Percentiles rank a stretch among this genome's conserved stretches.
phyloP scores from a whole-genome alignment of 2,113 vertebrate species.

The Myiagra hebetior region DNA sequence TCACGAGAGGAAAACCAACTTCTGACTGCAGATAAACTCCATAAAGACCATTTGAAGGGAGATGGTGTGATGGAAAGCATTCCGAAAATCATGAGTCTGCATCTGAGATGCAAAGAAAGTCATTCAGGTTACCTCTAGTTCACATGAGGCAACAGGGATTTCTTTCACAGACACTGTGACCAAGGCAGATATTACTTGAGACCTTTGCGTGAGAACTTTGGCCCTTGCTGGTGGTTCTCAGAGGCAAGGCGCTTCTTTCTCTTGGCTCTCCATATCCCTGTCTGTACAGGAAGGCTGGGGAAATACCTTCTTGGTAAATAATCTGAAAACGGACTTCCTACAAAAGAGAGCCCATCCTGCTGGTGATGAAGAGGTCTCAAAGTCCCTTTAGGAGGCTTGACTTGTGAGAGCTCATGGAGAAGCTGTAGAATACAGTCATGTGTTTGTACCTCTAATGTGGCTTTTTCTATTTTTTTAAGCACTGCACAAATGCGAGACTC shows the following conservation, averaged over 20 bases:
- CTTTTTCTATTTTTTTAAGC: slow-evolving; percentile 6
- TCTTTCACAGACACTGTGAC: not conserved
- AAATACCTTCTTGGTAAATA: not conserved
- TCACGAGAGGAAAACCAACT: not conserved
- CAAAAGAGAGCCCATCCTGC: not conserved
- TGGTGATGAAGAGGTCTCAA: not conserved
- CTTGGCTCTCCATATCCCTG: not conserved
- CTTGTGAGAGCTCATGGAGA: not conserved
- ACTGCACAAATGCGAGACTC: not conserved
- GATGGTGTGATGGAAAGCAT: not conserved
- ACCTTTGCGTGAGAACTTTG: not conserved
- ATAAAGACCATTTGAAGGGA: not conserved
- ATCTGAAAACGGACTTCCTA: not conserved
- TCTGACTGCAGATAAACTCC: not conserved
- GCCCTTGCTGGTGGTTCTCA: not conserved
- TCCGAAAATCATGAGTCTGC: not conserved
- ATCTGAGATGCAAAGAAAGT: not conserved
- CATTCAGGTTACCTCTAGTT: not conserved
- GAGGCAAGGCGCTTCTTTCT: not conserved
- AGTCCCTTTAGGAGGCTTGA: not conserved
- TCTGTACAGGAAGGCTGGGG: not conserved
- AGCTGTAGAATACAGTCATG: not conserved
- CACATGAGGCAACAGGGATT: not conserved
- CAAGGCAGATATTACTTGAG: not conserved
- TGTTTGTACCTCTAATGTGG: not conserved